phyloP scores from a whole-genome alignment of 2,888 invertebrate species.

The Drosophila demipolita region DNA sequence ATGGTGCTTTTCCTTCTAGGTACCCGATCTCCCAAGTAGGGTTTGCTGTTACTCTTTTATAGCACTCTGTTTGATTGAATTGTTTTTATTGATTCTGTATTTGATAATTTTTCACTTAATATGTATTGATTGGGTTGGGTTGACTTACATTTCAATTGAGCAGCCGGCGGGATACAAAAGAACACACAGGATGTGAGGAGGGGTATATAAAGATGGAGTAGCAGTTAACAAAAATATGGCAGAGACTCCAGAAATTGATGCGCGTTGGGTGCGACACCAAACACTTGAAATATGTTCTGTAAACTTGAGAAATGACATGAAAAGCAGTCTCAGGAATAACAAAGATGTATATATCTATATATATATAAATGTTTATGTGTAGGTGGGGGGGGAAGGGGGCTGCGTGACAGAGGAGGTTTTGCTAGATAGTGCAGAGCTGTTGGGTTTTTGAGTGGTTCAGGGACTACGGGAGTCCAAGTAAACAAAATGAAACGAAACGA shows the following conservation, averaged over 20 bases:
- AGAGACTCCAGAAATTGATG: constrained; percentile 65
- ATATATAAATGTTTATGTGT: not conserved
- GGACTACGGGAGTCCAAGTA: constrained; percentile 49
- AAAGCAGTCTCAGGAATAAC: constrained; percentile 50
- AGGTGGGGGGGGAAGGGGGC: not conserved
- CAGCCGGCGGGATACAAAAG: constrained; percentile 27
- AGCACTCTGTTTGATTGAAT: not conserved
- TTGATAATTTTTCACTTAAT: not conserved
- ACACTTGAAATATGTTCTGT: constrained; percentile 79
- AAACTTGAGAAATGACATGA: constrained; percentile 78
- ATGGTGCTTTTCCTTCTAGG: not conserved
- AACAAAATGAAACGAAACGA: constrained; percentile 56
- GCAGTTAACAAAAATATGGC: constrained; percentile 24
- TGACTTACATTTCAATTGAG: constrained; percentile 73
- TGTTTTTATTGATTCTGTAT: not conserved
- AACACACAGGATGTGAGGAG: not conserved
- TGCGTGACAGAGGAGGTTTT: not conserved
- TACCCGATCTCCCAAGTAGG: not conserved
- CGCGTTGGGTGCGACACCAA: constrained; percentile 75
- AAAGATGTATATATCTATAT: constrained; percentile 20
- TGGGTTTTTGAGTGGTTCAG: constrained; percentile 26
- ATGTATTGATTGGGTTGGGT: constrained; percentile 7
- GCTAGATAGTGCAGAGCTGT: constrained; percentile 1
- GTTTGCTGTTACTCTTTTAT: not conserved
- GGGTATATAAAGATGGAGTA: not conserved